Percentiles rank a stretch among this genome's conserved stretches.
phyloP scores from a whole-genome alignment of 1,140 invertebrate species.

The Meteorus sp. region DNA sequence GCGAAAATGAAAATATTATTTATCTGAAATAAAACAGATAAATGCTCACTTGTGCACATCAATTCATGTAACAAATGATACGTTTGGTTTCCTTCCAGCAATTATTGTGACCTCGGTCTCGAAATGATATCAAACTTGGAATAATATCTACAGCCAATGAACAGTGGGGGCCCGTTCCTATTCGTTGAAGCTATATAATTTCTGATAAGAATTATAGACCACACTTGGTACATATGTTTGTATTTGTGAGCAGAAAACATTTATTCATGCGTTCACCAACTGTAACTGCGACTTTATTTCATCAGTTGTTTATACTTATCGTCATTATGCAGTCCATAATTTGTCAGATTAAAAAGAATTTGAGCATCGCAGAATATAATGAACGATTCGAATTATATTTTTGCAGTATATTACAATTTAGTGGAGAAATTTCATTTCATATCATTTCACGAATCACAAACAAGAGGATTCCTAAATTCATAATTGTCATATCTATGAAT shows the following conservation, averaged over 20 bases:
- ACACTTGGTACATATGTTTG: slow-evolving; percentile 29
- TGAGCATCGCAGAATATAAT: no score
- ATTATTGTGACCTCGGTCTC: slow-evolving; percentile 4
- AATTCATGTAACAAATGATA: background rate
- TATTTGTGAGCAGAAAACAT: slow-evolving; percentile 18
- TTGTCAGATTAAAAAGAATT: background rate
- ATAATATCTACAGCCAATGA: background rate
- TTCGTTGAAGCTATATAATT: slow-evolving; percentile 1
- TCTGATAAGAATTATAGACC: slow-evolving; percentile 26
- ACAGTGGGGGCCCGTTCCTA: background rate
- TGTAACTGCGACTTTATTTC: background rate
- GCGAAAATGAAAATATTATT: background rate
- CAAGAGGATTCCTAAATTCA: no score
- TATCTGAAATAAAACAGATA: background rate
- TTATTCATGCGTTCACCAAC: no score
- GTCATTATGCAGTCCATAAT: background rate
- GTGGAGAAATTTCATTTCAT: no score
- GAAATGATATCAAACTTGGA: background rate
- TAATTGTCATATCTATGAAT: no score
- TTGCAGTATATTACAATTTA: no score
- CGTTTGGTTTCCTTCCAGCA: background rate
- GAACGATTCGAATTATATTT: no score
- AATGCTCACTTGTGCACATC: no score
- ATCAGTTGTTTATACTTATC: background rate
- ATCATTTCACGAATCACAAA: no score